Conservation (phyloP, 2,888 invertebrate genomes). For the Poecilus cupreus region DNA sequence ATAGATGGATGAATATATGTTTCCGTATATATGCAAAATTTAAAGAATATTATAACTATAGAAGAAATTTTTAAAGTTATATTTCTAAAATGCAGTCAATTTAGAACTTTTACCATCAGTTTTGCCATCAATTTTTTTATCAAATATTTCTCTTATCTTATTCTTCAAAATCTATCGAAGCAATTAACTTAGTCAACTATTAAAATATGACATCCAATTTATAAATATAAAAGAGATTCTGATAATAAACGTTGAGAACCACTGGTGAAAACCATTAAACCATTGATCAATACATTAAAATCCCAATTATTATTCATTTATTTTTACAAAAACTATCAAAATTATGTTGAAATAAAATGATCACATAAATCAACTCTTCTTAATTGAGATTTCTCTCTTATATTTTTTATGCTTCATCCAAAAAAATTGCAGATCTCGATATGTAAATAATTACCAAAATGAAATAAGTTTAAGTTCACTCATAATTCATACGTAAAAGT, state of each 20-base stretch:
- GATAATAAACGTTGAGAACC: not conserved
- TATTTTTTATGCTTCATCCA: slow-evolving; percentile 7
- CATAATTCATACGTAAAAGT: slow-evolving; percentile 50
- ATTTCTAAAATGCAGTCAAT: no score
- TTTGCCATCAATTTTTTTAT: no score
- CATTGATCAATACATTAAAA: not conserved
- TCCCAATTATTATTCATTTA: not conserved
- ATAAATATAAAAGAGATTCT: no score
- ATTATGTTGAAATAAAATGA: not conserved
- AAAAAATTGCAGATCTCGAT: slow-evolving; percentile 13
- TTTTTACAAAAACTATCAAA: not conserved
- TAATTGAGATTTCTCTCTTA: slow-evolving; percentile 35
- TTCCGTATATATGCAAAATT: no score
- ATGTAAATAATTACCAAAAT: slow-evolving; percentile 27
- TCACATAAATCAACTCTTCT: not conserved
- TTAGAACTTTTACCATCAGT: no score
- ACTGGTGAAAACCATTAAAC: not conserved
- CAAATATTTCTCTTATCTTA: no score
- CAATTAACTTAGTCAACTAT: no score
- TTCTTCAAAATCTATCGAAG: no score
- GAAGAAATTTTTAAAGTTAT: no score
- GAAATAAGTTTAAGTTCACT: slow-evolving; percentile 26
- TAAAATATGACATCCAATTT: no score
- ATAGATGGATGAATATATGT: no score
- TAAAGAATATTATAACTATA: no score